Evolutionary conservation across 2,113 vertebrate species (phyloP).

Genomic region (Laticauda colubrina): DNA sequence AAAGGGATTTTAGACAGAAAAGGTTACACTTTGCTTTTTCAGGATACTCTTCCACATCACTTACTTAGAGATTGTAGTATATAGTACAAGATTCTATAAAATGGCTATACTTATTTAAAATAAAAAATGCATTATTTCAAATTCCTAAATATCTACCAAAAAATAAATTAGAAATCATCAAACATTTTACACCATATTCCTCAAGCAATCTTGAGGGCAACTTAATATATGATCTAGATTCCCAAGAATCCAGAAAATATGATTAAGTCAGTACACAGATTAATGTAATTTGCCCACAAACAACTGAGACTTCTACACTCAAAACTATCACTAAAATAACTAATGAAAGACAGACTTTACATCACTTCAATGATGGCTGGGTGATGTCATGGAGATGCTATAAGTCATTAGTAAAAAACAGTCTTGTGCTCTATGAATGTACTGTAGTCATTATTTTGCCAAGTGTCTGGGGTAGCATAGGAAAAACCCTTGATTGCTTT

Average conservation of each 20-base stretch:
- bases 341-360: background rate
- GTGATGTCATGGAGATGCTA: background rate
- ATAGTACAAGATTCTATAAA: background rate
- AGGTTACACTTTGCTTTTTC: background rate
- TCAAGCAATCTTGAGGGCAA: background rate
- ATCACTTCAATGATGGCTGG: background rate
- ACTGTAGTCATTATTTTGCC: background rate
- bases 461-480: background rate
- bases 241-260: background rate
- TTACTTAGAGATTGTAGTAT: background rate
- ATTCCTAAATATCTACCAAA: background rate
- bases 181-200: background rate
- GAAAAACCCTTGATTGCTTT: background rate
- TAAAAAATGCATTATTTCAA: background rate
- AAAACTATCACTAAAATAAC: background rate
- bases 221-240: background rate
- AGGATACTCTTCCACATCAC: background rate
- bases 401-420: background rate
- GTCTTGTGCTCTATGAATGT: background rate
- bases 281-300: background rate
- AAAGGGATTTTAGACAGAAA: background rate
- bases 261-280: background rate
- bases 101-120: background rate
- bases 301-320: background rate
- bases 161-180: background rate